Evolutionary conservation across 2,888 invertebrate species (phyloP).

Genomic region (Minunthozetes semirufus): DNA sequence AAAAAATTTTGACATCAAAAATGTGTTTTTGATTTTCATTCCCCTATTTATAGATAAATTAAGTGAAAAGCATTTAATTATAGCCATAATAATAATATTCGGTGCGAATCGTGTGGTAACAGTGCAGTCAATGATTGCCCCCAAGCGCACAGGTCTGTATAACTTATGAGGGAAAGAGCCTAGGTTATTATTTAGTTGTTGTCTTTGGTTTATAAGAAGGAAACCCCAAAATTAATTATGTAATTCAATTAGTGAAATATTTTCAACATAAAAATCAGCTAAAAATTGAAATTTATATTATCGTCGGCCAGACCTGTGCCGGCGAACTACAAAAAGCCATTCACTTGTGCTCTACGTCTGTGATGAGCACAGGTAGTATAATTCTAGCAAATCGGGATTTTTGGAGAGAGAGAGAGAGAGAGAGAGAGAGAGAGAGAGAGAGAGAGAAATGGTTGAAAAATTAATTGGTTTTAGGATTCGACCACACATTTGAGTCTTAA

Average conservation of each 20-base stretch:
- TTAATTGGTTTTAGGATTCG: slow-evolving; percentile 15
- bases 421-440: not conserved
- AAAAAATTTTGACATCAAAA: not conserved
- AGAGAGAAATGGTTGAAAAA: not conserved
- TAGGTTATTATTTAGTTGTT: not conserved
- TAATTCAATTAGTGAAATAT: slow-evolving; percentile 22
- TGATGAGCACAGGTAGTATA: not conserved
- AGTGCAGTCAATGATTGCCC: not conserved
- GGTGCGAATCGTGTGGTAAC: slow-evolving; percentile 13
- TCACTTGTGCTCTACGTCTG: too few relatives aligned
- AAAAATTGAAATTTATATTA: slow-evolving; percentile 4
- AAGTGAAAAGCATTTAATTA: slow-evolving; percentile 2
- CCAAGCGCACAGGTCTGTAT: not conserved
- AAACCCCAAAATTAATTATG: slow-evolving; percentile 10
- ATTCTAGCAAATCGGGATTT: not conserved
- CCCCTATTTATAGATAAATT: not conserved
- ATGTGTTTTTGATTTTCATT: not conserved
- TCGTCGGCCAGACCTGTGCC: not conserved
- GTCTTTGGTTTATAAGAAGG: not conserved
- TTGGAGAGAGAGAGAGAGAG: not conserved
- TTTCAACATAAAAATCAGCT: not conserved
- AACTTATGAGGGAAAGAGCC: not conserved
- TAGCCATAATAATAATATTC: not conserved
- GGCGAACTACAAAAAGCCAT: slow-evolving; percentile 5
- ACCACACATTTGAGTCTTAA: slow-evolving; percentile 9